These are phyloP conservation scores for Dexiosoma caninum DNA, from an alignment of 2,888 invertebrate species.

Conservation along the genomic window DNA sequence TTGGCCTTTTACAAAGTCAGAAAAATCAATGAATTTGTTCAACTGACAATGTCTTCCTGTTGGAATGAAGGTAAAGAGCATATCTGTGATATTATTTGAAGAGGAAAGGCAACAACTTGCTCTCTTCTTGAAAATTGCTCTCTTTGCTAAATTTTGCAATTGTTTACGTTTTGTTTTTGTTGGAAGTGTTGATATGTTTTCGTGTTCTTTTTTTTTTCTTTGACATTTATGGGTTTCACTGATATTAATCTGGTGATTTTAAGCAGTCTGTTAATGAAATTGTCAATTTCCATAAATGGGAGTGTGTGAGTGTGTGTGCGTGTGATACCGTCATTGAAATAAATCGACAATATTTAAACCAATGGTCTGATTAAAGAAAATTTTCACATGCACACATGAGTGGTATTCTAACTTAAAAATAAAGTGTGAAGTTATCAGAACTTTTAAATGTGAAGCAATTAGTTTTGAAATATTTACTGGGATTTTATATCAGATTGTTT, in stretches of 20 bases:
- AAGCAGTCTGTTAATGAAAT: too few relatives aligned
- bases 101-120: neutral
- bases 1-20: slow-evolving; percentile 50
- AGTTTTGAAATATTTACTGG: too few relatives aligned
- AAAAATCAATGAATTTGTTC: slow-evolving; percentile 61
- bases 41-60: slow-evolving; percentile 49
- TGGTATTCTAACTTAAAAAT: too few relatives aligned
- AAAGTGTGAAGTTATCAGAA: too few relatives aligned
- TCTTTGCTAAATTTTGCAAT: slow-evolving; percentile 17
- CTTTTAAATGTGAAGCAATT: too few relatives aligned
- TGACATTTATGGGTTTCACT: neutral
- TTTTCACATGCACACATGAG: too few relatives aligned
- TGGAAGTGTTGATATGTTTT: slow-evolving; percentile 15
- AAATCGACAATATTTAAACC: too few relatives aligned
- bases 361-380: too few relatives aligned
- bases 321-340: too few relatives aligned
- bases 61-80: slow-evolving; percentile 45
- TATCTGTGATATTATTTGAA: neutral
- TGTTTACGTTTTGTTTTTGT: slow-evolving; percentile 38
- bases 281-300: too few relatives aligned
- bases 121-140: neutral
- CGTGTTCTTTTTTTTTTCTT: neutral
- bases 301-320: too few relatives aligned
- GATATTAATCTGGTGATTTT: neutral
- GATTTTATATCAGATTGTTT: too few relatives aligned